A percentile compares a stretch with the other conserved stretches of the same genome.
Conservation (phyloP, 1,140 invertebrate genomes). For the Drosophila gunungcola region DNA sequence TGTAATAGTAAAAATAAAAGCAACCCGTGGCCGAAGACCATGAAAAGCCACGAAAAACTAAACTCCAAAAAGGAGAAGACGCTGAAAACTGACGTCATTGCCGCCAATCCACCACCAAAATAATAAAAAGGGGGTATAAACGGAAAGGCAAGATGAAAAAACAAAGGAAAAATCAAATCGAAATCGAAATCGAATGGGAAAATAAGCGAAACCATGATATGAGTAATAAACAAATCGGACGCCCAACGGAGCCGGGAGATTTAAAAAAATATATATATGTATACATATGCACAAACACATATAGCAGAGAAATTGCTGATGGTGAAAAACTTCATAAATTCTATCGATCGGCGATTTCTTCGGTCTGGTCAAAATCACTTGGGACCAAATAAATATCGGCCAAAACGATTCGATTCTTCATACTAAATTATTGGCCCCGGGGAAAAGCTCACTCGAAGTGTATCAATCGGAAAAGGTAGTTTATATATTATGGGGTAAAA, state of each 20-base stretch:
- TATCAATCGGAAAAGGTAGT: constrained; percentile 24
- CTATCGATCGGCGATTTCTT: constrained; percentile 6
- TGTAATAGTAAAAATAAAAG: constrained; percentile 15
- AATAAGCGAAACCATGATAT: constrained; percentile 19
- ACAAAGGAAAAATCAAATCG: constrained; percentile 21
- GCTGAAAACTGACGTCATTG: constrained; percentile 34
- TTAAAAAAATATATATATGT: background rate
- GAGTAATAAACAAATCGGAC: constrained; percentile 47
- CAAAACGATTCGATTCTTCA: constrained; percentile 35
- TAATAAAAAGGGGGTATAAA: constrained; percentile 12
- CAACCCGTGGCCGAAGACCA: constrained; percentile 21
- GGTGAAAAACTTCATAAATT: constrained; percentile 46
- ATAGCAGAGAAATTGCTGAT: background rate
- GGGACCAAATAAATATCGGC: constrained; percentile 68
- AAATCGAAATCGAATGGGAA: constrained; percentile 24
- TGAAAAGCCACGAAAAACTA: constrained; percentile 29
- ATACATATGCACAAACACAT: background rate
- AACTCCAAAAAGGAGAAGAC: constrained; percentile 4
- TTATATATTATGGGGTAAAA: constrained; percentile 13
- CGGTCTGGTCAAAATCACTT: constrained; percentile 72
- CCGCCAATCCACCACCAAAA: constrained; percentile 25
- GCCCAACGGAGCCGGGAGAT: constrained; percentile 20
- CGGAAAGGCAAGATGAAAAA: background rate
- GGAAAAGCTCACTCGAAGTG: constrained; percentile 7
- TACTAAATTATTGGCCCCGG: constrained; percentile 24